Conservation (phyloP, 2,797 vertebrate species). For the Pangasius sanitwongsei region DNA sequence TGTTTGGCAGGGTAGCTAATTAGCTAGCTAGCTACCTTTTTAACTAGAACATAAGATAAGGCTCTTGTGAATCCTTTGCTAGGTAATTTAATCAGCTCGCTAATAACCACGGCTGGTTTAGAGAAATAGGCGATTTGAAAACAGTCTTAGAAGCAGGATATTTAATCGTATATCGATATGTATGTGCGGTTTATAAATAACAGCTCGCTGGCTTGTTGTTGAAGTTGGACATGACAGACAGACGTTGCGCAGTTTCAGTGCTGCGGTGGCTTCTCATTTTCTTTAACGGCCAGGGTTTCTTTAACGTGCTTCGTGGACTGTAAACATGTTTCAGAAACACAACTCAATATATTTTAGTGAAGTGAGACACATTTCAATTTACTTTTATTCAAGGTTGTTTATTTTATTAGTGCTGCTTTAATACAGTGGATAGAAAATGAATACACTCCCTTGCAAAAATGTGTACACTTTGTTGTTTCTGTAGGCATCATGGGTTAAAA, state of each 20-base stretch:
- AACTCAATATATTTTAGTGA: background rate
- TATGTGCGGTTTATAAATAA: too few relatives aligned
- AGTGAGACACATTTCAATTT: background rate
- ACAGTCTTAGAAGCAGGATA: background rate
- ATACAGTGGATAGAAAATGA: background rate
- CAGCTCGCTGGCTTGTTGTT: background rate
- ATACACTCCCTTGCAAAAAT: background rate
- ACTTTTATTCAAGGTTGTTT: background rate
- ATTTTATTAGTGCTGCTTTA: background rate
- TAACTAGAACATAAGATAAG: background rate
- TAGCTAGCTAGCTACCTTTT: background rate
- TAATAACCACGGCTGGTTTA: background rate
- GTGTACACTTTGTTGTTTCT: background rate
- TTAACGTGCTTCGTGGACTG: background rate
- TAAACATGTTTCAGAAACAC: background rate
- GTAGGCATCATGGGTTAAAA: background rate
- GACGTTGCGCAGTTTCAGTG: background rate
- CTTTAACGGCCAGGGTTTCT: background rate
- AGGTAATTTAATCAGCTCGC: background rate
- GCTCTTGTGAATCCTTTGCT: background rate
- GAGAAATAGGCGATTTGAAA: background rate
- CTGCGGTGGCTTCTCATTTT: background rate
- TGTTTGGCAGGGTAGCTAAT: background rate
- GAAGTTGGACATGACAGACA: background rate
- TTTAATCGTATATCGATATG: background rate